phyloP scores from a whole-genome alignment of 2,888 invertebrate species.

The Pilophorus perplexus region DNA sequence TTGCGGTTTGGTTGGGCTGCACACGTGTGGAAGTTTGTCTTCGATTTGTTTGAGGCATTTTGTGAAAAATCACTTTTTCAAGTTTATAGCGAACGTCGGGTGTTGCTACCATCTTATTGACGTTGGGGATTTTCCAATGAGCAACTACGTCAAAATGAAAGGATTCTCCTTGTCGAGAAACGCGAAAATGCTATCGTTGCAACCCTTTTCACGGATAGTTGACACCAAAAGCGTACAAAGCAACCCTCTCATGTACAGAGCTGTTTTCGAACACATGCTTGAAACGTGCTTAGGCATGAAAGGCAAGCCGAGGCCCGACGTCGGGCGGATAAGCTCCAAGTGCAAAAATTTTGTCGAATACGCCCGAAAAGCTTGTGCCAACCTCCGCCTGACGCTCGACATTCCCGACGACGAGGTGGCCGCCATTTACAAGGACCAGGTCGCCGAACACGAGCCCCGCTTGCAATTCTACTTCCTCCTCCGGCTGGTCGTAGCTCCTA shows the following conservation, averaged over 20 bases:
- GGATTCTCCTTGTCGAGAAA: constrained; percentile 64
- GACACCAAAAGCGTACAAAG: constrained; percentile 49
- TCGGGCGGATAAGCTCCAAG: constrained; percentile 63
- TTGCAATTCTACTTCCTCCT: constrained; percentile 74
- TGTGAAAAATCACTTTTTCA: constrained; percentile 56
- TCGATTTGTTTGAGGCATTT: constrained; percentile 71
- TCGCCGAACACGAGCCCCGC: constrained; percentile 57
- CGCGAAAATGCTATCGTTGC: constrained; percentile 81
- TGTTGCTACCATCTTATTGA: constrained; percentile 83
- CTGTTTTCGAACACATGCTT: constrained; percentile 67
- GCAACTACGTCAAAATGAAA: constrained; percentile 58
- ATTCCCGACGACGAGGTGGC: constrained; percentile 58
- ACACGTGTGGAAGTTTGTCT: constrained; percentile 85
- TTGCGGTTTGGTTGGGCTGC: constrained; percentile 65
- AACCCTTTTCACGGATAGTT: constrained; percentile 56
- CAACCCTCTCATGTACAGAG: constrained; percentile 70
- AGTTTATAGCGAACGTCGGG: constrained; percentile 73
- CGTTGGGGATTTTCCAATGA: constrained; percentile 63
- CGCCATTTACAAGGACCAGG: constrained; percentile 52
- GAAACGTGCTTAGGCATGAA: constrained; percentile 52
- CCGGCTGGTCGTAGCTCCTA: constrained; percentile 71
- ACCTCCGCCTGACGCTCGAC: constrained; percentile 59
- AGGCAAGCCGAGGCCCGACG: constrained; percentile 56
- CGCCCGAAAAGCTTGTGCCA: constrained; percentile 63
- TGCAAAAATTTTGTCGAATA: constrained; percentile 67